These are phyloP conservation scores for Chelonia mydas DNA, from an alignment of 2,797 vertebrate genomes.

Conservation along the genomic window DNA sequence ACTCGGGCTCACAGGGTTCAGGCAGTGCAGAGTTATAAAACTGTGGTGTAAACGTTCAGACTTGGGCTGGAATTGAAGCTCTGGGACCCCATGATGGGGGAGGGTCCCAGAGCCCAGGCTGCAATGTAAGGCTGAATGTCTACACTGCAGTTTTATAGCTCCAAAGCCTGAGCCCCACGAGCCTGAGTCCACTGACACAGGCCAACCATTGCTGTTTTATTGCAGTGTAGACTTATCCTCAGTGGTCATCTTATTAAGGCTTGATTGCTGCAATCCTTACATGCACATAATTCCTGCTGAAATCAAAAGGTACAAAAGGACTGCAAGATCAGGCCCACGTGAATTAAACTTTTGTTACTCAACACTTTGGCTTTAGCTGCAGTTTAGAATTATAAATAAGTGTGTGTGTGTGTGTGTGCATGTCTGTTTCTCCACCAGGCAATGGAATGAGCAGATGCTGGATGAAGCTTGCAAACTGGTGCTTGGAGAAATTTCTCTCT, in stretches of 20 bases:
- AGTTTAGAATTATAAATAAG: neutral
- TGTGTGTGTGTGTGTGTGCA: neutral
- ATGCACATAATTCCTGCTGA: neutral
- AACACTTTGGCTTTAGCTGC: neutral
- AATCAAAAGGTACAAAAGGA: neutral
- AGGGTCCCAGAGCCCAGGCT: neutral
- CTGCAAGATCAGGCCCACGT: neutral
- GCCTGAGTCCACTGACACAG: neutral
- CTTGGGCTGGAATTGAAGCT: too few relatives aligned
- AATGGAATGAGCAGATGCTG: constrained; percentile 75
- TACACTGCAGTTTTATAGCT: neutral
- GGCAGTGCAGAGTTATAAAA: neutral
- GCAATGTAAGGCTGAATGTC: neutral
- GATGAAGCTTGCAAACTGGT: constrained; percentile 63
- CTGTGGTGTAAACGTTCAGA: too few relatives aligned
- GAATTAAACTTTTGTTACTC: neutral
- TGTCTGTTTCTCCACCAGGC: constrained; percentile 38
- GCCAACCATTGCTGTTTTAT: neutral
- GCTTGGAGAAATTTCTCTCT: constrained; percentile 68
- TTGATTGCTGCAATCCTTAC: neutral
- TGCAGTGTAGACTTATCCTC: neutral
- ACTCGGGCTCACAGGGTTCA: neutral
- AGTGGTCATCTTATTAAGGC: neutral
- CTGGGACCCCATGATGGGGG: neutral
- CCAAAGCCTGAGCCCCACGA: neutral